Base-by-base conservation (phyloP, 2,888 invertebrate genomes). In the Sisyra terminalis region DNA sequence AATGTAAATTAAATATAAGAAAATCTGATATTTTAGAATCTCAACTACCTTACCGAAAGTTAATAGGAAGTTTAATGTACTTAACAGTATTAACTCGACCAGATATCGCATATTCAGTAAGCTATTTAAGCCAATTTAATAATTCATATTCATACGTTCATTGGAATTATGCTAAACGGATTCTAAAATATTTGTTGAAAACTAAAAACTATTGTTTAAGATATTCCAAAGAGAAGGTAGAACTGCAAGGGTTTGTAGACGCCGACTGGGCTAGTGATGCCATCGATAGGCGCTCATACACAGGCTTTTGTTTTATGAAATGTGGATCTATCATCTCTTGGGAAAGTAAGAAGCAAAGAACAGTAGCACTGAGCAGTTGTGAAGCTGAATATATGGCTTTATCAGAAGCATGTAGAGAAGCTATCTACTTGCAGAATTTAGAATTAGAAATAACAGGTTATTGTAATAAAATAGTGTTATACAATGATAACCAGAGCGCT, bases 201-300 rank as follows among this genome's bases (percentile, higher is more conserved):
- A 50, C 47, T 30, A 49, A 46, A 46, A 38, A 39, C 40, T 48
- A 41, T 45, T 37, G 48, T 45, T 46, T 50, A 38, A 43, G 16
- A 34, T 51, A 45, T 48, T 32, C 18, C 18, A 47, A 47, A 15
- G 29, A 31, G 17, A 42, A 46, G 36, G 18, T 31, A 9, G 38
- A 43, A 24, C 34, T 52, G 35, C n/a, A 38, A 31, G 50, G 50
- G 29, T 50, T 40, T 48, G 49, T 47, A 14, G 52, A 53, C 47
- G 52, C 53, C 11, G 53, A 52, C 45, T 51, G 50, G 52, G 52
- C 45, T 16, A 46, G 42, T 24, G 41, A 48, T 43, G 16, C 13
- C 10, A 8, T 32, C 10, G 46, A 51, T 39, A 58, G 63, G 56
- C 62, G 58, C 53, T 65, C 62, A 5, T 55, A 52, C 44, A 53